These are phyloP conservation scores for Clarias pachynema DNA, from an alignment of 2,797 vertebrate species.

Conservation along the genomic window DNA sequence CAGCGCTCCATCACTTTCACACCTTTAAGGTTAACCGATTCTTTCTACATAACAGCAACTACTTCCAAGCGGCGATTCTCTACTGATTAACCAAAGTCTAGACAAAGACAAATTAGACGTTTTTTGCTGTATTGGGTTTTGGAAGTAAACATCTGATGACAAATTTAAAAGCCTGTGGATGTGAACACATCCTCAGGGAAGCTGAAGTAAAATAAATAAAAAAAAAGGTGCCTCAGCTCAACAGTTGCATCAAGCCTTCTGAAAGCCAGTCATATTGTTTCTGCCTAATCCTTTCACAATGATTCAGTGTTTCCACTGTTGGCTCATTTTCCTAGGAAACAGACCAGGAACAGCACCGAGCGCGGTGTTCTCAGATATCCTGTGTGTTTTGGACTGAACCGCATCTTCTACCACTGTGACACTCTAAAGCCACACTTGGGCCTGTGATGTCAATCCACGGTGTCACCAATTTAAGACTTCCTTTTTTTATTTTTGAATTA, in stretches of 20 bases:
- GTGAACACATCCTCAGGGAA: background rate
- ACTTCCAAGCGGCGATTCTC: background rate
- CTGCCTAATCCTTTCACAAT: background rate
- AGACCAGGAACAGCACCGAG: background rate
- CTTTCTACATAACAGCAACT: background rate
- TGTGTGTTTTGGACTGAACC: background rate
- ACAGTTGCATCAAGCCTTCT: conserved; percentile 5
- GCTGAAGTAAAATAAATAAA: too few species aligned
- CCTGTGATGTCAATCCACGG: background rate
- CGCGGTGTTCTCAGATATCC: background rate
- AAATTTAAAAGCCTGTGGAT: background rate
- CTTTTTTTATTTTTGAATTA: background rate
- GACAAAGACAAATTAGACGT: background rate
- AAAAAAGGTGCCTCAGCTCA: background rate
- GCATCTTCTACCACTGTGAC: too few species aligned
- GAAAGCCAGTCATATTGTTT: background rate
- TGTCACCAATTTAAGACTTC: background rate
- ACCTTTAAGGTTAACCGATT: background rate
- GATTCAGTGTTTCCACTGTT: background rate
- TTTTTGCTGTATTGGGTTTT: background rate
- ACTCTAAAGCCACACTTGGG: background rate
- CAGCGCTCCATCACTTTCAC: background rate
- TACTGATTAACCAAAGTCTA: background rate
- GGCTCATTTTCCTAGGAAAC: background rate
- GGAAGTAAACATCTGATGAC: background rate